These are phyloP conservation scores for Elymnias hypermnestra DNA, from an alignment of 1,140 invertebrate species.

Conservation along the genomic window DNA sequence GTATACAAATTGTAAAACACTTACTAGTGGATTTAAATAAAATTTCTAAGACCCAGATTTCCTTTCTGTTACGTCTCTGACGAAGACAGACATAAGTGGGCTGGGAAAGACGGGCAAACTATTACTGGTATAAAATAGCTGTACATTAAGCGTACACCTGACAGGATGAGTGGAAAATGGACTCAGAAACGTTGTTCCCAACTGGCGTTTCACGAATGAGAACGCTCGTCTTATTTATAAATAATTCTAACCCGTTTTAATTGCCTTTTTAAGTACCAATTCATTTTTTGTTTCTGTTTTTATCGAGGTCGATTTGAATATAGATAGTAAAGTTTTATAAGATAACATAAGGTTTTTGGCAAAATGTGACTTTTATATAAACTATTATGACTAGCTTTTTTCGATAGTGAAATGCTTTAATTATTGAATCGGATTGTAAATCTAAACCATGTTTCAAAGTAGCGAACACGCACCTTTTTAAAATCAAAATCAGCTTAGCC, in stretches of 20 bases:
- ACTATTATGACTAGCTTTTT: too few relatives aligned
- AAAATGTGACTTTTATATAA: too few relatives aligned
- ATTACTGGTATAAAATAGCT: slow-evolving; percentile 18
- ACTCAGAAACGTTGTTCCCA: slow-evolving; percentile 11
- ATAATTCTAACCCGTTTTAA: not conserved
- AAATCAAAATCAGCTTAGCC: too few relatives aligned
- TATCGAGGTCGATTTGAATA: too few relatives aligned
- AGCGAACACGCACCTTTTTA: too few relatives aligned
- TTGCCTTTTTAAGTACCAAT: too few relatives aligned
- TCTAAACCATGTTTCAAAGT: too few relatives aligned
- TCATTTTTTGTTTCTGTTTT: too few relatives aligned
- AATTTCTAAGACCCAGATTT: slow-evolving; percentile 19
- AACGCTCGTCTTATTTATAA: slow-evolving; percentile 3
- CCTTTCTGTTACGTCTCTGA: slow-evolving; percentile 16
- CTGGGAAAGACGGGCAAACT: slow-evolving; percentile 14
- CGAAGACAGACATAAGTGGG: slow-evolving; percentile 23
- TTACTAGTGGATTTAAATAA: slow-evolving; percentile 13
- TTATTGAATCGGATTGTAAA: too few relatives aligned
- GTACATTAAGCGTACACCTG: slow-evolving; percentile 11
- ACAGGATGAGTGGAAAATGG: slow-evolving; percentile 20
- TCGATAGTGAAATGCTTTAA: too few relatives aligned
- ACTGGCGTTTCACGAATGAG: slow-evolving; percentile 6
- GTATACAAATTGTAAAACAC: slow-evolving; percentile 6
- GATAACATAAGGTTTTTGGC: too few relatives aligned
- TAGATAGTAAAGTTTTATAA: too few relatives aligned